Conservation (phyloP, 2,888 invertebrate species). For the Autographa gamma region DNA sequence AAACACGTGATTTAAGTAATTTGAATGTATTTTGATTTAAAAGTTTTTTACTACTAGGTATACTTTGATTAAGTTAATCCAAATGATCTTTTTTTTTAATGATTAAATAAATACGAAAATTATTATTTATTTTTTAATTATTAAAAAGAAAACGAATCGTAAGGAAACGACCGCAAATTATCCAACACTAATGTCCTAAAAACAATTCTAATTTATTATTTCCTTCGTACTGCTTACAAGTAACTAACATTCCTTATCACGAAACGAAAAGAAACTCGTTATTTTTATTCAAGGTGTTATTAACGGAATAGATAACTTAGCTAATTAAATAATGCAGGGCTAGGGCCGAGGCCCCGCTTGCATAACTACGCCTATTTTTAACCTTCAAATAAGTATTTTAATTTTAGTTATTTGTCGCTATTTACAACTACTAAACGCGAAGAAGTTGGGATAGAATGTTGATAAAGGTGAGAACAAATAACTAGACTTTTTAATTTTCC, state of each 20-base stretch:
- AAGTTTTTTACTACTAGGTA: too few species aligned
- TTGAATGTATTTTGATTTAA: too few species aligned
- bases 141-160: constrained; percentile 29
- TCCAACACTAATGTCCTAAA: constrained; percentile 30
- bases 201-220: constrained; percentile 54
- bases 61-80: too few species aligned
- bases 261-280: constrained; percentile 53
- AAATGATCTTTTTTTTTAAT: too few species aligned
- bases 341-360: constrained; percentile 21
- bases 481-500: constrained; percentile 19
- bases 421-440: constrained; percentile 49
- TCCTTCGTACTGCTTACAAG: constrained; percentile 44
- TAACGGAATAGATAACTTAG: constrained; percentile 51
- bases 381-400: constrained; percentile 42
- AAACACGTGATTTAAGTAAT: not conserved
- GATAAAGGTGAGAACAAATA: constrained; percentile 5
- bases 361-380: constrained; percentile 37
- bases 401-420: constrained; percentile 46
- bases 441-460: constrained; percentile 34
- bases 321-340: constrained; percentile 49
- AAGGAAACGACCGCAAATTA: constrained; percentile 23
- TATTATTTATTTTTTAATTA: constrained; percentile 23
- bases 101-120: not conserved
- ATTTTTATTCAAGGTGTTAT: constrained; percentile 57
- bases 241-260: constrained; percentile 54